phyloP scores from a whole-genome alignment of 2,797 vertebrate species.

The Anas acuta region DNA sequence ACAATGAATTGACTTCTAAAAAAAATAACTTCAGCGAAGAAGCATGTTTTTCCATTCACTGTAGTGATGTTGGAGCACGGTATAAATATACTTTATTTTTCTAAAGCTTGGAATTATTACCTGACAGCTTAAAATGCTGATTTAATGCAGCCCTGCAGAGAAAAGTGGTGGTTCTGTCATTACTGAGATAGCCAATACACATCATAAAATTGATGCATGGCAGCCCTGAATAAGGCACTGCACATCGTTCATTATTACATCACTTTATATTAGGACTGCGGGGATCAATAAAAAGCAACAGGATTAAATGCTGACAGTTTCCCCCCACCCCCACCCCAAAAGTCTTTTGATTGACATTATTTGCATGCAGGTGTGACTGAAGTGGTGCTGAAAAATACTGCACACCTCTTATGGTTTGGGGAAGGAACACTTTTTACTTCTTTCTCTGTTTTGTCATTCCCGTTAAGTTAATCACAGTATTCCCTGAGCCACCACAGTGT shows the following conservation, averaged over 20 bases:
- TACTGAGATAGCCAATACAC: conserved; percentile 74
- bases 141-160: conserved; percentile 72
- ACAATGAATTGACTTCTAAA: conserved; percentile 47
- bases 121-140: conserved; percentile 72
- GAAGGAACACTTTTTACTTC: background rate
- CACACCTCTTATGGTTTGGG: background rate
- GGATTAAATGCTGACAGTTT: conserved; percentile 72
- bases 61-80: conserved; percentile 45
- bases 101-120: conserved; percentile 71
- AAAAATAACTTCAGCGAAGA: conserved; percentile 40
- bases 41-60: conserved; percentile 61
- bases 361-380: conserved; percentile 62
- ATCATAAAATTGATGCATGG: conserved; percentile 76
- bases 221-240: conserved; percentile 65
- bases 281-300: conserved; percentile 75
- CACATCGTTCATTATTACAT: conserved; percentile 73
- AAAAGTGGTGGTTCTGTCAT: conserved; percentile 75
- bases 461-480: background rate
- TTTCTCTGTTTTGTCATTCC: background rate
- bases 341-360: conserved; percentile 64
- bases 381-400: background rate
- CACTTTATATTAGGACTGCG: conserved; percentile 74
- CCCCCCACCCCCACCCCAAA: background rate
- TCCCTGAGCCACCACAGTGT: background rate
- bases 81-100: conserved; percentile 75